These are phyloP conservation scores for Cavia porcellus DNA, from an alignment of 2,113 vertebrate genomes.

Conservation along the genomic window DNA sequence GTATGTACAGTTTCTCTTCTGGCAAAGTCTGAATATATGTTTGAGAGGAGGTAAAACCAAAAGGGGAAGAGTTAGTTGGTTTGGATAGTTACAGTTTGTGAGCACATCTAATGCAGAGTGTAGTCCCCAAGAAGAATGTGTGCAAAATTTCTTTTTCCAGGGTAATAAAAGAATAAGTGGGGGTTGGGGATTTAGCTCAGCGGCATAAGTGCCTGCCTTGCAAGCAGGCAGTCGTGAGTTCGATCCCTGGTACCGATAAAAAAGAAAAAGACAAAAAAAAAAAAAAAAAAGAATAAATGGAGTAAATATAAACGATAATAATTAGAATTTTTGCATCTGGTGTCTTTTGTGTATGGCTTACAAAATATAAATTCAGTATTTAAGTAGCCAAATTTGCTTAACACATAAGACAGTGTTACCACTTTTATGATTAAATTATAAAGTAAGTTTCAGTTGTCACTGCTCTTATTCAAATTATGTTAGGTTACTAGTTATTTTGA, in stretches of 20 bases:
- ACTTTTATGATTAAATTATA: constrained; percentile 48
- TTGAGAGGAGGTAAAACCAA: constrained; percentile 16
- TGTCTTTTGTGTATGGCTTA: constrained; percentile 9
- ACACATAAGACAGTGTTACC: constrained; percentile 30
- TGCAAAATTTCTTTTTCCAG: constrained; percentile 53
- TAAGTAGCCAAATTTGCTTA: constrained; percentile 57
- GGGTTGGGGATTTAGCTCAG: too few relatives aligned
- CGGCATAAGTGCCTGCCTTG: too few relatives aligned
- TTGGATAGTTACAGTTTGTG: constrained; percentile 42
- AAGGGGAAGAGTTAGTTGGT: constrained; percentile 37
- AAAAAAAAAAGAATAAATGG: neutral
- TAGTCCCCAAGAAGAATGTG: constrained; percentile 41
- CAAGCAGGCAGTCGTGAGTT: too few relatives aligned
- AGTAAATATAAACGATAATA: constrained; percentile 38
- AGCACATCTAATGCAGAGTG: neutral
- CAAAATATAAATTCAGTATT: constrained; percentile 42
- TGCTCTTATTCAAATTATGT: constrained; percentile 41
- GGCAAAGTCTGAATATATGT: neutral
- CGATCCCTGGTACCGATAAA: too few relatives aligned
- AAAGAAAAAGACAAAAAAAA: too few relatives aligned
- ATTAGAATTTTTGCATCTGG: constrained; percentile 57
- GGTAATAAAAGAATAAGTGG: constrained; percentile 14
- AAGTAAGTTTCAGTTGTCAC: constrained; percentile 43
- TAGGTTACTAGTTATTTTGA: constrained; percentile 63
- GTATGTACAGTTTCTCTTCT: neutral